Conservation (phyloP, 2,797 vertebrate genomes). For the Rhinoraja longicauda region DNA sequence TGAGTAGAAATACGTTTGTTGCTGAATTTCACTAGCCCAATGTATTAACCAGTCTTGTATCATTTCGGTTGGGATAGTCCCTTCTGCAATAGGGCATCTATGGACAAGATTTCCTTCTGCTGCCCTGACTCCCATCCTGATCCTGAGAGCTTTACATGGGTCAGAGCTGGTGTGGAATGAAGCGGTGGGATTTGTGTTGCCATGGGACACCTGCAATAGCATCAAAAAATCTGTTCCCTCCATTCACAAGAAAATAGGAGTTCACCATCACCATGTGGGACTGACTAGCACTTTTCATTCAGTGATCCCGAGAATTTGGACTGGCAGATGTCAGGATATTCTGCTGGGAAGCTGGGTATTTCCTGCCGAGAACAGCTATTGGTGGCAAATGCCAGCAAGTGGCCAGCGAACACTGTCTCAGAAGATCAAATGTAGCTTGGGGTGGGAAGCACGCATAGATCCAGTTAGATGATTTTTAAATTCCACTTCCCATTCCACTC, state of each 20-base stretch:
- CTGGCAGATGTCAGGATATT: too few relatives aligned
- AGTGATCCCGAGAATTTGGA: not conserved
- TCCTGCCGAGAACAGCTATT: too few relatives aligned
- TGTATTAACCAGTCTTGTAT: not conserved
- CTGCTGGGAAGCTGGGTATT: not conserved
- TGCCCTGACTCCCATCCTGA: not conserved
- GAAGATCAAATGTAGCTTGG: not conserved
- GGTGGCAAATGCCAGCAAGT: not conserved
- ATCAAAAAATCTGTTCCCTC: not conserved
- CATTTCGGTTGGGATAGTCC: not conserved
- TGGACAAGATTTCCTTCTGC: not conserved
- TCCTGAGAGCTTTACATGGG: not conserved
- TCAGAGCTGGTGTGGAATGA: not conserved
- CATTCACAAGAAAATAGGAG: not conserved
- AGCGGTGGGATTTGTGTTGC: not conserved
- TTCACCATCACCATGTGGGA: not conserved
- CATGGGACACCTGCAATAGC: not conserved
- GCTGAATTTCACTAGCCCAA: not conserved
- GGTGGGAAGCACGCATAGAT: not conserved
- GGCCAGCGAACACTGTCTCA: not conserved
- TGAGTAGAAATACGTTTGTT: not conserved
- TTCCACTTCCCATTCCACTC: not conserved
- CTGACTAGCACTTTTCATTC: not conserved
- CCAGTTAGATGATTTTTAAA: not conserved
- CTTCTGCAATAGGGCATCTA: not conserved